These are phyloP conservation scores for Elysia crispata DNA, from an alignment of 2,888 invertebrate genomes.

Conservation along the genomic window DNA sequence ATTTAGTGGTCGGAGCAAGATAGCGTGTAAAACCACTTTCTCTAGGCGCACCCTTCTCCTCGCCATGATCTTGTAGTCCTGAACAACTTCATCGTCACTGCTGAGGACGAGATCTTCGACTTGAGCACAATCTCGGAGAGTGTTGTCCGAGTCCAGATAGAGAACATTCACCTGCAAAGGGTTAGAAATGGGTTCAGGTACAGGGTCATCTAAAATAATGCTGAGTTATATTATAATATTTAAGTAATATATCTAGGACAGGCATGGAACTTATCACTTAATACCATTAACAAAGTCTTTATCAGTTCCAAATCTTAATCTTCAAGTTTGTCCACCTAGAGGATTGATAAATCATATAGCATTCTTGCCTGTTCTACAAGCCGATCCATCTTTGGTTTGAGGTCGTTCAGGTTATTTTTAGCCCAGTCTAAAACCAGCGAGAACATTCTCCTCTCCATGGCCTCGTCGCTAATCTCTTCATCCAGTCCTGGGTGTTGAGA, in stretches of 20 bases:
- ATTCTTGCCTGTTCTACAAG: constrained; percentile 82
- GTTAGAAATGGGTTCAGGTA: too few species aligned
- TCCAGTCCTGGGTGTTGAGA: constrained; percentile 77
- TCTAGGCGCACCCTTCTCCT: constrained; percentile 62
- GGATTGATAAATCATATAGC: too few species aligned
- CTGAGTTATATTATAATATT: too few species aligned
- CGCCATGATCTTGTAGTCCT: constrained; percentile 83
- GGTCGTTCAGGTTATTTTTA: constrained; percentile 75
- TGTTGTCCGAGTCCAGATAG: constrained; percentile 86
- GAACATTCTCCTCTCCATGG: constrained; percentile 82
- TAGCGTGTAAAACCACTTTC: too few species aligned
- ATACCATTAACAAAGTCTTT: too few species aligned
- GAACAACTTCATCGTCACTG: constrained; percentile 86
- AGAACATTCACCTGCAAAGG: constrained; percentile 82
- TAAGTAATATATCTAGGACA: too few species aligned
- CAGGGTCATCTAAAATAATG: too few species aligned
- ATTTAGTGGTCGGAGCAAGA: too few species aligned
- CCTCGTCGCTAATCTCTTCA: constrained; percentile 82
- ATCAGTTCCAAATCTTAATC: too few species aligned
- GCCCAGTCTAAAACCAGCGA: constrained; percentile 84
- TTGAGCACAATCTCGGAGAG: constrained; percentile 88
- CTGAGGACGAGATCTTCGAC: constrained; percentile 82
- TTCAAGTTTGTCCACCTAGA: too few species aligned
- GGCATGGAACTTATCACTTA: too few species aligned
- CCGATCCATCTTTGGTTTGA: constrained; percentile 73